Conservation (phyloP, 2,888 invertebrate genomes). For the Netelia virgata region DNA sequence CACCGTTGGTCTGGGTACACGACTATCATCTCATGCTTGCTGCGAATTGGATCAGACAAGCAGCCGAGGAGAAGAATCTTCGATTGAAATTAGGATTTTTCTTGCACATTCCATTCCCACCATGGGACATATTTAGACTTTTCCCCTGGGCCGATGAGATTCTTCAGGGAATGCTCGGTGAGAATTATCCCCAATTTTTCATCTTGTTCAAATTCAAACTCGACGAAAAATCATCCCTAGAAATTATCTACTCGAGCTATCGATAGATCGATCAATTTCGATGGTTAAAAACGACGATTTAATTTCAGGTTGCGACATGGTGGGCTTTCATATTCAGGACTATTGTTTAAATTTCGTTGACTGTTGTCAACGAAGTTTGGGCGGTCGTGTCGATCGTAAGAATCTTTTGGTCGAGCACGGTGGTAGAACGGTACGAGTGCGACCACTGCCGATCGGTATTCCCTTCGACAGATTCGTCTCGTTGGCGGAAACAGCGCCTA, state of each 20-base stretch:
- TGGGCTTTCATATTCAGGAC: constrained; percentile 96
- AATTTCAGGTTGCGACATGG: constrained; percentile 93
- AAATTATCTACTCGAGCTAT: too few relatives aligned
- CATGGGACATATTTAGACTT: constrained; percentile 96
- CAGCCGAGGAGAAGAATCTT: constrained; percentile 91
- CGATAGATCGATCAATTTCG: not conserved
- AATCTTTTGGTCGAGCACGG: constrained; percentile 95
- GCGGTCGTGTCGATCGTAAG: constrained; percentile 95
- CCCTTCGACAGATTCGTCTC: constrained; percentile 95
- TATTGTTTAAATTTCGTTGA: constrained; percentile 96
- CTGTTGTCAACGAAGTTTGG: constrained; percentile 94
- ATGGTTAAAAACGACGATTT: not conserved
- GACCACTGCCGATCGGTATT: constrained; percentile 95
- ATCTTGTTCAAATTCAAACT: too few relatives aligned
- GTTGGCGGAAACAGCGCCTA: constrained; percentile 89
- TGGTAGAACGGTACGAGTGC: constrained; percentile 93
- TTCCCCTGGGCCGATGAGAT: constrained; percentile 98
- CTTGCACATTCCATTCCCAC: constrained; percentile 97
- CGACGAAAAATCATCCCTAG: too few relatives aligned
- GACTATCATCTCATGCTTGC: constrained; percentile 97
- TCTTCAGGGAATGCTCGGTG: constrained; percentile 94
- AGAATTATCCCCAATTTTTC: constrained; percentile 69
- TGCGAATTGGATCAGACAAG: constrained; percentile 95
- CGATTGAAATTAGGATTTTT: constrained; percentile 95
- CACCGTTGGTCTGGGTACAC: constrained; percentile 96